phyloP scores from a whole-genome alignment of 30 jellyfish, hydroid and myxozoan genomes.

The Chironex yamaguchii region DNA sequence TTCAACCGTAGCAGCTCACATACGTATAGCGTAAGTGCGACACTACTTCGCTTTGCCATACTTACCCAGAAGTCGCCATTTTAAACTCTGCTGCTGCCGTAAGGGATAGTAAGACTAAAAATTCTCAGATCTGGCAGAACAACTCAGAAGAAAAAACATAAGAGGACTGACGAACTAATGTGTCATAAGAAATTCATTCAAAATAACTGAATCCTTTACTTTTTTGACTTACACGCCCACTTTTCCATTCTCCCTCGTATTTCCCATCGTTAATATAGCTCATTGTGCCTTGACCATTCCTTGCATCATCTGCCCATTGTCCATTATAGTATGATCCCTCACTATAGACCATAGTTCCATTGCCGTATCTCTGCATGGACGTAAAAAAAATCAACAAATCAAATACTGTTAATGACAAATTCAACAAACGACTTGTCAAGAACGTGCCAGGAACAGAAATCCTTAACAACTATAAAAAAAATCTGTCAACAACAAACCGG shows the following conservation, averaged over 20 bases:
- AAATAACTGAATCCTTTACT: too few relatives aligned
- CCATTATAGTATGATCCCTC: constrained; percentile 76
- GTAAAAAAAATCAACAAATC: neutral
- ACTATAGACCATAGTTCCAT: constrained; percentile 53
- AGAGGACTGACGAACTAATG: too few relatives aligned
- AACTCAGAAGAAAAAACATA: neutral
- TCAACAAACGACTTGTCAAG: too few relatives aligned
- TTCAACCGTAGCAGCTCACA: too few relatives aligned
- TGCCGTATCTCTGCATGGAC: constrained; percentile 73
- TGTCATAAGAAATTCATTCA: too few relatives aligned
- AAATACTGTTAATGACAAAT: neutral
- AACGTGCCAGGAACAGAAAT: neutral
- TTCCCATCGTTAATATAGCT: constrained; percentile 65
- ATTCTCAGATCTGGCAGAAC: neutral
- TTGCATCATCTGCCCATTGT: constrained; percentile 75
- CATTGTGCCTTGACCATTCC: constrained; percentile 75
- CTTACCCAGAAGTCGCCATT: too few relatives aligned
- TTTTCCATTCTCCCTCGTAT: constrained; percentile 78
- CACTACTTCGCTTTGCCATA: too few relatives aligned
- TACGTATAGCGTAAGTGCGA: too few relatives aligned
- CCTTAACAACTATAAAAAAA: neutral
- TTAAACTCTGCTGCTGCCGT: too few relatives aligned
- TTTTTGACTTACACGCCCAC: constrained; percentile 38
- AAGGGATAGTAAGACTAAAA: too few relatives aligned
- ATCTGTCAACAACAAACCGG: neutral